A percentile compares a stretch with the other conserved stretches of the same genome.
Evolutionary conservation across 2,113 vertebrate species (phyloP).

Genomic region (Parotia lawesii): DNA sequence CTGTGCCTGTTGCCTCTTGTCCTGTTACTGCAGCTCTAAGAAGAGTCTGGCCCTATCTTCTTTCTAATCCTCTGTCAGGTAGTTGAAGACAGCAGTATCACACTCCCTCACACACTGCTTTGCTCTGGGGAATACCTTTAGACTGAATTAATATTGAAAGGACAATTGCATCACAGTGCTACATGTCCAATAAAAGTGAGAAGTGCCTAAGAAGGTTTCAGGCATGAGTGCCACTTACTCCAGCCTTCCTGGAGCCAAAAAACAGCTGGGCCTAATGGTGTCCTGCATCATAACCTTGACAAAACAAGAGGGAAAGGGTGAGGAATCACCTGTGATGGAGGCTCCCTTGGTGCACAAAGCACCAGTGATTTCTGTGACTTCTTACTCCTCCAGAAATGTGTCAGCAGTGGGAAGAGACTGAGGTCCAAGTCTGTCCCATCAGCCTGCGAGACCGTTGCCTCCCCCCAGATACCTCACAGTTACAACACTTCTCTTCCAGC

Average conservation of each 20-base stretch:
- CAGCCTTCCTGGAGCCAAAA: not conserved
- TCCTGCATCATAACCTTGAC: not conserved
- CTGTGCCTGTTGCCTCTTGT: not conserved
- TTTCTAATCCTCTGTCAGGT: not conserved
- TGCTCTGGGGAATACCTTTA: not conserved
- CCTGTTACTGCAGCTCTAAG: not conserved
- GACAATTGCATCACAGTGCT: not conserved
- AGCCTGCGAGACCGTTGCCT: slow-evolving; percentile 60
- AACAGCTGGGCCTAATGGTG: not conserved
- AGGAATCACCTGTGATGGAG: not conserved
- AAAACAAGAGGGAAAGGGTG: not conserved
- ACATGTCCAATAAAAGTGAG: not conserved
- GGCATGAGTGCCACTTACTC: not conserved
- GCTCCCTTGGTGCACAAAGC: not conserved
- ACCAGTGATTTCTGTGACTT: not conserved
- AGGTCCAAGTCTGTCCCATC: slow-evolving; percentile 81
- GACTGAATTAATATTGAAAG: not conserved
- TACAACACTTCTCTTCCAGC: slow-evolving; percentile 65
- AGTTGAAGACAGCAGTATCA: not conserved
- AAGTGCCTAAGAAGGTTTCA: not conserved
- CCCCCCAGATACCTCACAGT: slow-evolving; percentile 63
- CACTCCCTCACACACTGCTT: not conserved
- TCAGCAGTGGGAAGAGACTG: slow-evolving; percentile 53
- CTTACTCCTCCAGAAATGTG: slow-evolving; percentile 51
- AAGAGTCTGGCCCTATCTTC: not conserved